Evolutionary conservation across 2,797 vertebrate genomes (phyloP), one percentile per base, ranked within the genome.

Genomic region (Decapterus maruadsi): DNA sequence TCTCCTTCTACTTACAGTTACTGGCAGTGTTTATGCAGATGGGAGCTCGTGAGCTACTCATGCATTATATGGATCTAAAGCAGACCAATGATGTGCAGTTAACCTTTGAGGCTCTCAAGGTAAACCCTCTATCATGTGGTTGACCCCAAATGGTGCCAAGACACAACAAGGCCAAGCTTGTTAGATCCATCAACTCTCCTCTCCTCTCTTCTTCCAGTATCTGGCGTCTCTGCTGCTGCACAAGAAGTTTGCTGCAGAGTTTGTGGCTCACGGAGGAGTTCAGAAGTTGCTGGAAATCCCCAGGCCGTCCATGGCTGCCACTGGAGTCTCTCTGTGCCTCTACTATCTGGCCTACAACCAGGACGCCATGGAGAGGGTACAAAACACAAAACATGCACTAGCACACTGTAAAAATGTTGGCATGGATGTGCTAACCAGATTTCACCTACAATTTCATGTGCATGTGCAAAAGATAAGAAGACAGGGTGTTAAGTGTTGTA

Each of bases 281-380:
- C 98, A 99, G 75, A 99, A 99, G 86, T 88, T 99, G 87, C 91
- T 99, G 89, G 98, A 99, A 93, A 99, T 99, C 75, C 98, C 98
- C 59, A 95, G 97, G 68, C 98, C 98, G 70, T 99, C 98, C 16
- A 99, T 99, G 98, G 97, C 98, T 83, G 98, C 98, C 20, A 99
- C 98, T 6, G 98, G 98, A 62, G 98, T 99, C n/a, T 99, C 98
- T 54, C 96, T 99, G 94, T 99, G 98, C 84, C 96, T 99, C 26
- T 99, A 99, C 91, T 99, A 99, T 82, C 93, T 99, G 81, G 99
- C 98, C 8, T 99, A 99, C 87, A 99, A 99, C 90, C 98, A 99
- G 92, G 98, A 99, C 69, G 98, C 98, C 46, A 99, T 99, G 98
- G 98, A 99, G 92, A 95, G 98, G 95, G 98, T 99, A 95, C 6